A percentile compares a stretch with the other conserved stretches of the same genome.
phyloP scores from a whole-genome alignment of 2,113 vertebrate species.

The Catharus bicknelli region DNA sequence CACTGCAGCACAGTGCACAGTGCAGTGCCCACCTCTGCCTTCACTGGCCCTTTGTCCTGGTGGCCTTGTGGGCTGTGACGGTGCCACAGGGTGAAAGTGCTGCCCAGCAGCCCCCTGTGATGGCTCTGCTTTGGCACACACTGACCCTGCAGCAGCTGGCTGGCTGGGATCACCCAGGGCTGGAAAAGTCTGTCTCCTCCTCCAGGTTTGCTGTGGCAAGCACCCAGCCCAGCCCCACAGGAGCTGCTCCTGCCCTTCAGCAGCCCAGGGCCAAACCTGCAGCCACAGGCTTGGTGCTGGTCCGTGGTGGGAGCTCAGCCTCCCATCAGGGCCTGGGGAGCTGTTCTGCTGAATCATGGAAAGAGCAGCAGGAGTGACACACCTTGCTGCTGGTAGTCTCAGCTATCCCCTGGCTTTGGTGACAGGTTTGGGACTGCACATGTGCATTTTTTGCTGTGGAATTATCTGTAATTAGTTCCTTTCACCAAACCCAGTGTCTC shows the following conservation, averaged over 20 bases:
- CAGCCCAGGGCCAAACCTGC: not conserved
- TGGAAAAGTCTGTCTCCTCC: not conserved
- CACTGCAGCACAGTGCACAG: not conserved
- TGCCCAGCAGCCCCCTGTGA: rapidly evolving
- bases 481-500: not conserved
- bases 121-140: rapidly evolving
- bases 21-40: not conserved
- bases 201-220: not conserved
- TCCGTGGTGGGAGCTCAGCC: not conserved
- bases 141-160: not conserved
- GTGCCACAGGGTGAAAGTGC: rapidly evolving
- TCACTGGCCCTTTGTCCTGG: rapidly evolving
- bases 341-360: rapidly evolving
- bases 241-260: not conserved
- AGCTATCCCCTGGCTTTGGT: not conserved
- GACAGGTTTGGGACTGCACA: not conserved
- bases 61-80: rapidly evolving
- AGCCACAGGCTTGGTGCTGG: not conserved
- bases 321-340: rapidly evolving
- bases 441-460: not conserved
- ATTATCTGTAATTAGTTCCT: not conserved
- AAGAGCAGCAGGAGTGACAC: not conserved
- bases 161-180: not conserved
- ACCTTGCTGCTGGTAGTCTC: not conserved
- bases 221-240: not conserved